Evolutionary conservation across 2,113 vertebrate genomes (phyloP), one percentile per base, ranked within the genome.

Genomic region (Osmerus eperlanus): DNA sequence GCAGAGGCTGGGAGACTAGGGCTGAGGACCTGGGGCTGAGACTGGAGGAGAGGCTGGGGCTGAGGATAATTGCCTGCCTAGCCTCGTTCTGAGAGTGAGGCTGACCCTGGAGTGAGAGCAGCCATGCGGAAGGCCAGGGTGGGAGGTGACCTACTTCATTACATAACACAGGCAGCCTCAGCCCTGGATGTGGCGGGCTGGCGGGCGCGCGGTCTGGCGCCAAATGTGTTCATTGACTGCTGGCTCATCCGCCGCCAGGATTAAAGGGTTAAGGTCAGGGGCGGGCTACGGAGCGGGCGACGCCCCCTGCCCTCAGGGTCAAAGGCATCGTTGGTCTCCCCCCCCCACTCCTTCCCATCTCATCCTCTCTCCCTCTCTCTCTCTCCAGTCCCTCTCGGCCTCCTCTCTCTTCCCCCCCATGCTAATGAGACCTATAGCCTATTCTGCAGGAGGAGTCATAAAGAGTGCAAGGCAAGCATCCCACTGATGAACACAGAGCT

Each of bases 101-200:
- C 3, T 56, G 36, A 51, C 41, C 83, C 86, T 47, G 78, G 41
- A 83, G 84, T 76, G 80, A 73, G 68, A 81, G 41, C 6, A 4
- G 12, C 81, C 68, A 68, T 80, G 41, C 3, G 2, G 19, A 53
- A 14, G 25, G 59, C 28, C 72, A 55, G 56, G 56, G 29, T 67
- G 80, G 59, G 75, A 78, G 75, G 72, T 85, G 89, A 89, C 89
- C 89, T 87, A 87, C 78, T 90, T 89, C 3, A 47, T 92, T 90
- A 90, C 81, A 73, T 89, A 91, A 91, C 81, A 73, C 58, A n/a
- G n/a, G 54, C 56, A 47, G 41, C 41, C 41, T 47, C 41, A 47
- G 41, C 41, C 41, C 41, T 47, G 41, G 73, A 65, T 75, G 23
- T 54, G 67, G 53, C 68, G 36, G 75, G 70, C 70, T 21, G 28